phyloP scores from a whole-genome alignment of 2,888 invertebrate genomes.

The Aleiodes testaceus region DNA sequence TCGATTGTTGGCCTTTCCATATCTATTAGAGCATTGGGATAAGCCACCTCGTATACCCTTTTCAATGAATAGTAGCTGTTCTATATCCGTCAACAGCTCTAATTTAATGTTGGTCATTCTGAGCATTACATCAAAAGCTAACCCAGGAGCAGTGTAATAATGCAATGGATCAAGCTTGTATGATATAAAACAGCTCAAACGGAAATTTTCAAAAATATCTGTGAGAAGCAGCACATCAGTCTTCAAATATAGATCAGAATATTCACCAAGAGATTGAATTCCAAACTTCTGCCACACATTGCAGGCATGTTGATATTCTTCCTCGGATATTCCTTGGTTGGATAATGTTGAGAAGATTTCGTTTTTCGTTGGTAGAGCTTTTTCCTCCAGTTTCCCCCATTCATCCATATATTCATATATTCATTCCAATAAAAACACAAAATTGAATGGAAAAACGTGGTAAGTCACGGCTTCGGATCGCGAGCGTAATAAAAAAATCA shows the following conservation, averaged over 20 bases:
- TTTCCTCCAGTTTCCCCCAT: slow-evolving; percentile 38
- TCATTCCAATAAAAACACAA: no score
- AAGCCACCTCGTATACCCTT: slow-evolving; percentile 45
- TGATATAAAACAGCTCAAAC: slow-evolving; percentile 29
- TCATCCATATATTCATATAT: slow-evolving; percentile 61
- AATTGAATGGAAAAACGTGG: no score
- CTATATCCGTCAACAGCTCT: slow-evolving; percentile 37
- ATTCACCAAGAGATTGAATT: slow-evolving; percentile 8
- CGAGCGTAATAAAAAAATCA: no score
- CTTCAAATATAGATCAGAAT: slow-evolving; percentile 14
- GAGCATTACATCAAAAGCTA: slow-evolving; percentile 48
- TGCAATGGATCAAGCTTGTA: slow-evolving; percentile 32
- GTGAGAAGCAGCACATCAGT: not conserved
- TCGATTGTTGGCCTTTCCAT: slow-evolving; percentile 39
- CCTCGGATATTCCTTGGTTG: no score
- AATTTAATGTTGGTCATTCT: slow-evolving; percentile 40
- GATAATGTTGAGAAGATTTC: slow-evolving; percentile 53
- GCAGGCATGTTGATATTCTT: slow-evolving; percentile 14
- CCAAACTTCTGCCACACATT: slow-evolving; percentile 24
- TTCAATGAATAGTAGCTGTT: slow-evolving; percentile 44
- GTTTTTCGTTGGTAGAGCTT: slow-evolving; percentile 44
- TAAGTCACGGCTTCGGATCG: no score
- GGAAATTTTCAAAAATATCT: slow-evolving; percentile 49
- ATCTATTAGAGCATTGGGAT: slow-evolving; percentile 41
- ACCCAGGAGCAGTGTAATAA: slow-evolving; percentile 25